A percentile compares a stretch with the other conserved stretches of the same genome.
Evolutionary conservation across 2,797 vertebrate species (phyloP).

Genomic region (Arnoldichthys spilopterus): DNA sequence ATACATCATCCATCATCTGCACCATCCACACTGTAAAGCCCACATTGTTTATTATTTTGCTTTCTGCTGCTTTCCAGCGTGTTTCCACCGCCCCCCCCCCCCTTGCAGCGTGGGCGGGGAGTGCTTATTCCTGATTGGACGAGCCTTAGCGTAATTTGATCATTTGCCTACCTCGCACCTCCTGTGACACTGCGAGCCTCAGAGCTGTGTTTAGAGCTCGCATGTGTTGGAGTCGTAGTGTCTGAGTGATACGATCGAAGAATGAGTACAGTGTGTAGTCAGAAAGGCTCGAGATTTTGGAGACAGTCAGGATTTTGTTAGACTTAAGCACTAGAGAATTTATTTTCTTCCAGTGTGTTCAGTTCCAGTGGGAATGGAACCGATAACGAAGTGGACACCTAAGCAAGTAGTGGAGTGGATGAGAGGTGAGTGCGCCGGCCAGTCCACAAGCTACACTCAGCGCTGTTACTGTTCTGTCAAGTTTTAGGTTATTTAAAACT

Average conservation of each 20-base stretch:
- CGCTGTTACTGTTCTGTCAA: not conserved
- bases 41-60: not conserved
- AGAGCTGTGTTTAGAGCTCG: not conserved
- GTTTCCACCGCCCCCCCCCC: not conserved
- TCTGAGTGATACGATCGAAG: slow-evolving; percentile 7
- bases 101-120: not conserved
- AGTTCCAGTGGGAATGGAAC: slow-evolving; percentile 72
- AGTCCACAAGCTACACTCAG: too few species aligned
- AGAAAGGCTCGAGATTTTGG: not conserved
- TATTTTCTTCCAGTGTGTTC: not conserved
- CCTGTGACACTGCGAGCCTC: not conserved
- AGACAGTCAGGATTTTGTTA: slow-evolving; percentile 1
- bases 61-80: not conserved
- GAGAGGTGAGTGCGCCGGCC: slow-evolving; percentile 70
- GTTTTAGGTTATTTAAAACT: not conserved
- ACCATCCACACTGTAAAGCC: not conserved
- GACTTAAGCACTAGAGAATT: not conserved
- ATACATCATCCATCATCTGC: too few species aligned
- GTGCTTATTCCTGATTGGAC: slow-evolving; percentile 27
- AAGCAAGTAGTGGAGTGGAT: slow-evolving; percentile 84
- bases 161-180: slow-evolving; percentile 9
- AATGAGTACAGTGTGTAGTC: slow-evolving; percentile 2
- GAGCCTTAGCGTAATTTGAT: slow-evolving; percentile 17
- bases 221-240: not conserved
- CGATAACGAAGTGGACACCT: slow-evolving; percentile 82